Base-by-base conservation (phyloP, 2,888 invertebrate species). In the Eucera pruinosa region DNA sequence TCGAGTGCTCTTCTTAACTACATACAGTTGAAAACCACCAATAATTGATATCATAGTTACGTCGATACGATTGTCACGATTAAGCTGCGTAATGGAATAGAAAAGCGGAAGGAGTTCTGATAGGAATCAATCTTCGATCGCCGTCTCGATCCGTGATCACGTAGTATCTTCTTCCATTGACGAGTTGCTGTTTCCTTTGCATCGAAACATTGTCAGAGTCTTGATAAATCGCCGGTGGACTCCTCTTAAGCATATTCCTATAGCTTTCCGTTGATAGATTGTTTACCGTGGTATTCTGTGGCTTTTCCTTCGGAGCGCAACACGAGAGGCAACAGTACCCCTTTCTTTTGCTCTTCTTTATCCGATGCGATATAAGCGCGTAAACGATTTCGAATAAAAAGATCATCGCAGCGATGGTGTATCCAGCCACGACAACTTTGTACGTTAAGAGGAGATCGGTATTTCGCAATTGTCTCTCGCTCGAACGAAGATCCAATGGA, bases 361-460 rank as follows among this genome's bases (percentile, higher is more conserved):
- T 1, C 13, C 57, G 67, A 15, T 76, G 76, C 13, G 39, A 41
- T 45, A 54, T 5, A n/a, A 64, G 77, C 25, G 67, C 78, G 9
- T 80, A 64, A 13, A 82, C 62, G 9, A 96, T 92, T 93, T 97
- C 97, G 7, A 94, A 93, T 36, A 94, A 89, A 87, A 97, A 97
- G 0, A 95, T 93, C 0, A 95, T 93, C 2, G 94, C 87, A 0
- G 96, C 95, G 0, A 96, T 93, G 0, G 93, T 93, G 66, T 97
- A 94, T 0, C 97, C 97, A 0, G 94, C 93, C 0, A 94, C 92
- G 89, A 97, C 96, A 1, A 97, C 95, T 82, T 95, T 93, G 87
- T 97, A 97, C 0, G 97, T 97, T 94, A 97, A 95, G 85, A 94
- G 91, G 0, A 97, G 94, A 90, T 97, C 97, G 3, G 95, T 94